Percentiles rank a stretch among this genome's conserved stretches.
Conservation (phyloP, 2,888 invertebrate genomes). For the Limenitis camilla region DNA sequence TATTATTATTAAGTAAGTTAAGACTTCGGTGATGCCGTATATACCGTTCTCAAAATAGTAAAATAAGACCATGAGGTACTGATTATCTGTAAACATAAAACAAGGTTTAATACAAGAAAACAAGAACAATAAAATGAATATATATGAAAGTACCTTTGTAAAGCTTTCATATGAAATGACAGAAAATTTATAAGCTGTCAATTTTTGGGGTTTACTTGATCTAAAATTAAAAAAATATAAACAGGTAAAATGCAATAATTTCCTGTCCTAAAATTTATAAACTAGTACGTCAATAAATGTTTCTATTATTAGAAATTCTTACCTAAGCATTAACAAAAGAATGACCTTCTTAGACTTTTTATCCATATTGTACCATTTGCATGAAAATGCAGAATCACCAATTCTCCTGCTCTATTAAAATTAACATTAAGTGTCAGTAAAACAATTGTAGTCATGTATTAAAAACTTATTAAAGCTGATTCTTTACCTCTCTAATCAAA, state of each 20-base stretch:
- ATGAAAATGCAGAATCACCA: conserved; percentile 44
- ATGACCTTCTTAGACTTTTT: conserved; percentile 42
- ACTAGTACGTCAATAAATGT: conserved; percentile 35
- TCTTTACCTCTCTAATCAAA: conserved; percentile 45
- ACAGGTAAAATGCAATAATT: neutral
- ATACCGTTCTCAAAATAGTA: conserved; percentile 54
- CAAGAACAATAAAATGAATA: neutral
- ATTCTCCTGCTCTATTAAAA: conserved; percentile 45
- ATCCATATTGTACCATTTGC: conserved; percentile 54
- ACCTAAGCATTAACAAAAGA: conserved; percentile 49
- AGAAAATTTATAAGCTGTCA: conserved; percentile 62
- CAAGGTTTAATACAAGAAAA: neutral
- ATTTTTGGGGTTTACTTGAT: conserved; percentile 40
- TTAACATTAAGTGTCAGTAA: conserved; percentile 1
- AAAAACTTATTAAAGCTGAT: neutral
- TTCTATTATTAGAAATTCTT: conserved; percentile 39
- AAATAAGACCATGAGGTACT: conserved; percentile 66
- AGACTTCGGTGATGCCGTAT: conserved; percentile 32
- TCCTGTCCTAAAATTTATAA: neutral
- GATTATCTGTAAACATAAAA: conserved; percentile 49
- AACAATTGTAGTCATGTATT: neutral
- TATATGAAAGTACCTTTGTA: conserved; percentile 42
- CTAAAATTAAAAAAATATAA: conserved; percentile 31
- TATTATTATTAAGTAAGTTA: neutral
- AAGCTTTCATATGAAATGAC: conserved; percentile 55